phyloP scores from a whole-genome alignment of 2,888 invertebrate genomes.

The Netelia inedita region DNA sequence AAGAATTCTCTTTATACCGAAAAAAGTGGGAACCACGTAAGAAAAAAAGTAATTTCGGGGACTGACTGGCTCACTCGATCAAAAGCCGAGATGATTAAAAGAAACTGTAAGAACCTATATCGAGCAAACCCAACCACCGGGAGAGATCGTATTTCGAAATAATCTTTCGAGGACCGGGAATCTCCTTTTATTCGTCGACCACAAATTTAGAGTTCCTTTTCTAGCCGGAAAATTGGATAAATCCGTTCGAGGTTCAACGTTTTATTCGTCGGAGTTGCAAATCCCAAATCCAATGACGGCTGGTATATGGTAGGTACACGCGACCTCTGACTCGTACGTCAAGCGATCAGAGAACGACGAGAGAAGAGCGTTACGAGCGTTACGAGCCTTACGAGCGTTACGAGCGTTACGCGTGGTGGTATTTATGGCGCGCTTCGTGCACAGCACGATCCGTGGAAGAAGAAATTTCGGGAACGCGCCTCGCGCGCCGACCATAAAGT shows the following conservation, averaged over 20 bases:
- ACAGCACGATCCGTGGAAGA: not conserved
- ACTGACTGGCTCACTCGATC: not conserved
- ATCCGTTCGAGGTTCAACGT: constrained; percentile 24
- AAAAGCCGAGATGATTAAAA: not conserved
- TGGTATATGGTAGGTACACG: constrained; percentile 27
- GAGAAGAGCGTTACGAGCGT: not conserved
- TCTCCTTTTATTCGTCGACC: not conserved
- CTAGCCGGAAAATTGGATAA: constrained; percentile 36
- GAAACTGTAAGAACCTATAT: not conserved
- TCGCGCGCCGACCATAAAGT: constrained; percentile 75
- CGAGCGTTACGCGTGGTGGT: constrained; percentile 62
- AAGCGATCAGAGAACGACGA: not conserved
- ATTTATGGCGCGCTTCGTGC: constrained; percentile 54
- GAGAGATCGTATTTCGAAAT: too few relatives aligned
- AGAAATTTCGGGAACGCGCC: constrained; percentile 57
- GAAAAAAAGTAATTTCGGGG: constrained; percentile 14
- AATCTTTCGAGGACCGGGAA: not conserved
- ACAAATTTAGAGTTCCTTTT: not conserved
- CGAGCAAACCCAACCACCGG: not conserved
- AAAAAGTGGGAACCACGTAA: constrained; percentile 12
- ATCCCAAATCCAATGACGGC: not conserved
- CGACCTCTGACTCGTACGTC: constrained; percentile 30
- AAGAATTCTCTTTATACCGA: constrained; percentile 64
- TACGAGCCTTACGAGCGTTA: constrained; percentile 53
- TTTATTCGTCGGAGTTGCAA: not conserved